Base-by-base conservation (phyloP, 2,113 vertebrate genomes). In the Arvicanthis niloticus region DNA sequence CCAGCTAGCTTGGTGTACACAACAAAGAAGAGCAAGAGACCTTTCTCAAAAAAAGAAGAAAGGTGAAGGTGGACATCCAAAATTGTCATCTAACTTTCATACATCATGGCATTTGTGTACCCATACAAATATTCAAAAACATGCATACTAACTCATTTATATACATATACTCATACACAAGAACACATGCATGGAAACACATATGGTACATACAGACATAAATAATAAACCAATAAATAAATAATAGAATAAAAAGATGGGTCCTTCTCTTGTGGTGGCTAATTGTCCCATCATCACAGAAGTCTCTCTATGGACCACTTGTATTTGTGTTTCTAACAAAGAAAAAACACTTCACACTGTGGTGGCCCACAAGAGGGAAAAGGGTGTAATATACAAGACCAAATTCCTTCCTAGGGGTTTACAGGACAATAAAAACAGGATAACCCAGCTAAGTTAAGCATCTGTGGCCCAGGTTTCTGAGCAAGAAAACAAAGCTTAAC, bases 271-370 rank as follows among this genome's bases (percentile, higher is more conserved):
- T 89, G 26, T 31, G 75, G 11, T 76, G 37, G 15, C 3, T 26
- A 51, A 86, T 80, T 70, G 26, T 12, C 42, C 77, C n/a, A 34
- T 80, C 22, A 42, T 89, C 58, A 77, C 34, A n/a, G 37, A 53
- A 45, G 26, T 17, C 51, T 26, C 7, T 5, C 42, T 1, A 2
- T 48, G 53, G 21, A 62, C 73, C n/a, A 58, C 42, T 77, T 73
- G 5, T 51, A 72, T 82, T 73, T 78, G 19, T 77, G 13, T 45
- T 80, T 93, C 77, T 91, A 65, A 89, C 88, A 93, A 91, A 81
- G 26, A 70, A 7, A 91, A 92, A 73, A 29, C 26, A 10, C 40
- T 40, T 62, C 45, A 19, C 19, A 1, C 48, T 21, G 0, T 48
- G 2, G 82, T 84, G 56, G 21, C 70, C 45, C 40, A 37, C 0